Base-by-base conservation (phyloP, 2,113 vertebrate species). In the Pycnonotus jocosus region DNA sequence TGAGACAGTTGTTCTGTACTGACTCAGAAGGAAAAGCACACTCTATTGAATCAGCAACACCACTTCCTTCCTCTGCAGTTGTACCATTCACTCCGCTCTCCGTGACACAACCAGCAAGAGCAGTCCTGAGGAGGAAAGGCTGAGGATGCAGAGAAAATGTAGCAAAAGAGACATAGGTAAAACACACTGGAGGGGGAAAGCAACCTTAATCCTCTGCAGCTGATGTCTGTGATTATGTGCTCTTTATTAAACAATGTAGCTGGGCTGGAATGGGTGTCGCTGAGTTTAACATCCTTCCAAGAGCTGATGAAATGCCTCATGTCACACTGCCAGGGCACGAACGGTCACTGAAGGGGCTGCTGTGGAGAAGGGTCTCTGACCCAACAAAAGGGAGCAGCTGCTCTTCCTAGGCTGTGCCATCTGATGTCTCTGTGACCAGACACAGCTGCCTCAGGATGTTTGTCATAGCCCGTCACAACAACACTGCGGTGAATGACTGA, bases 21-120 rank as follows among this genome's bases (percentile, higher is more conserved):
- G 92, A 96, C 80, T 96, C 94, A 97, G 86, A 96, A 94, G 90
- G 90, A 97, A 97, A 94, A 96, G 72, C 72, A 90, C 69, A 94
- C 60, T 93, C 71, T 73, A 85, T 95, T 96, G 90, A 96, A 96
- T 96, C 92, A 95, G 94, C 94, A 94, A 13, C 93, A 93, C 88
- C 94, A 93, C 95, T 96, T 97, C 94, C 96, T 97, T 96, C 92
- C 96, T 92, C 64, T 74, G 76, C 80, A 86, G 51, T 40, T 54
- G 22, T 95, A n/a, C 82, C 88, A 96, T 88, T 94, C 93, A 68
- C 62, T 56, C 35, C 4, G 22, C 51, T 88, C 65, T 35, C 84
- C 15, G 2, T 58, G 66, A 85, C 70, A 72, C 12, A 90, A 17
- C 10, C 38, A 38, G 30, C 2, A 7, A 93, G 68, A 88, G 28